Base-by-base conservation (phyloP, 1,140 invertebrate genomes). In the Aphelenchoides besseyi region DNA sequence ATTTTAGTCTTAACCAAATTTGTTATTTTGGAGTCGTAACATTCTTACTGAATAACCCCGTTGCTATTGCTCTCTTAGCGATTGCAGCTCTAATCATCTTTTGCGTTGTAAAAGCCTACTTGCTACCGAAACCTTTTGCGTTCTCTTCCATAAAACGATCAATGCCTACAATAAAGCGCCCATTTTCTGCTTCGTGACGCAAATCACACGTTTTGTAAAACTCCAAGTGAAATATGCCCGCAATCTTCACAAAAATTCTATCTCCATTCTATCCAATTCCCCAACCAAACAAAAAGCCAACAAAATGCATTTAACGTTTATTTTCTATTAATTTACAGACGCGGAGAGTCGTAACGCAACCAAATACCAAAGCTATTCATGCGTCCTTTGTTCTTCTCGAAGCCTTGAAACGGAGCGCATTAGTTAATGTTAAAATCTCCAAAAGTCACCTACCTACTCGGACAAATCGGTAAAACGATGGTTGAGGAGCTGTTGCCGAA, bases 1-100 rank as follows among this genome's bases (percentile, higher is more conserved):
- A 5, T 41, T 41, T 41, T 41, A 41, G 37, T n/a, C n/a, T n/a
- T 41, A 41, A 41, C n/a, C 37, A 41, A 41, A 41, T 41, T 41
- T 41, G 37, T 41, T 41, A 41, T n/a, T n/a, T n/a, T 41, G 37
- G 37, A 41, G 37, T 41, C 37, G 37, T 41, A n/a, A 41, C 37
- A 41, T 41, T n/a, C n/a, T n/a, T n/a, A n/a, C n/a, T n/a, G n/a
- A n/a, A n/a, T n/a, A n/a, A n/a, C n/a, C n/a, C n/a, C n/a, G n/a
- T n/a, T n/a, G n/a, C n/a, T n/a, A 41, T 41, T 41, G 37, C 37
- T n/a, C 5, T 41, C 37, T 41, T 41, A 41, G n/a, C n/a, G n/a
- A n/a, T 41, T 41, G 5, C 37, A 8, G 37, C 37, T 5, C n/a
- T 41, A 41, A 8, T 8, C 5, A 41, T 8, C n/a, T n/a, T n/a